phyloP scores from a whole-genome alignment of 2,888 invertebrate genomes.

The Conistra vaccinii region DNA sequence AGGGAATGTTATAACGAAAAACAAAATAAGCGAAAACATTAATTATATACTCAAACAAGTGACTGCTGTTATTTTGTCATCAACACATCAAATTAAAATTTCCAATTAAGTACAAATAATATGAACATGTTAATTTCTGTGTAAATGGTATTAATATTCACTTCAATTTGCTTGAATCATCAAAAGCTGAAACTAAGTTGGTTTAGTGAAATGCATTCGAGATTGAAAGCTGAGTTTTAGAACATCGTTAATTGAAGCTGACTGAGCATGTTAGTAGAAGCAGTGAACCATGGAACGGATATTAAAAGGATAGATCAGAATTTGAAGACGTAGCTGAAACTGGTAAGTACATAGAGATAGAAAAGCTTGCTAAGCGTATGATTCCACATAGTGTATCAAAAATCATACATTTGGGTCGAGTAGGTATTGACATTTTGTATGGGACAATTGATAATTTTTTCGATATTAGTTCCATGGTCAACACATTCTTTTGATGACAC shows the following conservation, averaged over 20 bases:
- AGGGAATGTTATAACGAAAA: slow-evolving; percentile 12
- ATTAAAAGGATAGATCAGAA: background rate
- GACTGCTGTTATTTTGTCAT: slow-evolving; percentile 37
- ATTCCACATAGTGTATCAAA: background rate
- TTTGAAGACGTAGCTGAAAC: background rate
- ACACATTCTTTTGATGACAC: no score
- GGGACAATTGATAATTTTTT: no score
- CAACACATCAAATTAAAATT: slow-evolving; percentile 32
- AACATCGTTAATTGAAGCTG: slow-evolving; percentile 24
- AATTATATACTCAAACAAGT: slow-evolving; percentile 13
- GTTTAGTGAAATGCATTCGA: slow-evolving; percentile 18
- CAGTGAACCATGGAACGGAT: slow-evolving; percentile 2
- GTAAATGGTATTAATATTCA: slow-evolving; percentile 17
- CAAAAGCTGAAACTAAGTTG: slow-evolving; percentile 28
- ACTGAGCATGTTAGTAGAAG: slow-evolving; percentile 15
- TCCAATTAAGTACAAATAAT: slow-evolving; percentile 35
- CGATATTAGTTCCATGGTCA: no score
- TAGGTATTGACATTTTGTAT: no score
- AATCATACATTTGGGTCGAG: no score
- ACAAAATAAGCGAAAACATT: slow-evolving; percentile 26
- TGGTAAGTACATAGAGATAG: background rate
- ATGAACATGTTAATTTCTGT: slow-evolving; percentile 27
- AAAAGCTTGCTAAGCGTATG: background rate
- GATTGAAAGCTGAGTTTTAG: slow-evolving; percentile 12
- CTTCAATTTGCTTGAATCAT: slow-evolving; percentile 33